Evolutionary conservation across 2,888 invertebrate species (phyloP).

Genomic region (Aplocera efformata): DNA sequence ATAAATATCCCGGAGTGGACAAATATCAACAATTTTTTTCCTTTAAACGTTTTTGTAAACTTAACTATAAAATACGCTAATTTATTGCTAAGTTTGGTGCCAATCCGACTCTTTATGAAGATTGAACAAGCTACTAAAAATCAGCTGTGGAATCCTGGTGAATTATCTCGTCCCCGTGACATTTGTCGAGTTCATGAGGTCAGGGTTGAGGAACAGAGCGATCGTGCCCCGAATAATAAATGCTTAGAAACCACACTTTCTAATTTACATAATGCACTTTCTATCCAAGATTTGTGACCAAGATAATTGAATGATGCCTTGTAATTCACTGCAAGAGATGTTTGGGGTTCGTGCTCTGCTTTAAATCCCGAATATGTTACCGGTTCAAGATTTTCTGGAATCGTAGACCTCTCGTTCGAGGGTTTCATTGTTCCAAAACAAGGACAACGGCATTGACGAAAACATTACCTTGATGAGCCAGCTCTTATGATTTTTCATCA

Average conservation of each 20-base stretch:
- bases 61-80: too few species aligned
- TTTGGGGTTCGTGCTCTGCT: background rate
- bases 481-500: too few species aligned
- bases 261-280: slow-evolving; percentile 54
- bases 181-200: slow-evolving; percentile 71
- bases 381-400: too few species aligned
- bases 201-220: slow-evolving; percentile 56
- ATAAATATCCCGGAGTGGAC: too few species aligned
- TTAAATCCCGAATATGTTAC: too few species aligned
- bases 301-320: slow-evolving; percentile 17
- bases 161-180: slow-evolving; percentile 40
- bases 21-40: too few species aligned
- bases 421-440: too few species aligned
- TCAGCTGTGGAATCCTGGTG: slow-evolving; percentile 20
- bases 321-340: slow-evolving; percentile 1
- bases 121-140: slow-evolving; percentile 4
- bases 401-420: too few species aligned
- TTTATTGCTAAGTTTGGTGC: too few species aligned
- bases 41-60: too few species aligned
- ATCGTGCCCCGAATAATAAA: slow-evolving; percentile 68
- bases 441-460: too few species aligned
- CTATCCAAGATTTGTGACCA: slow-evolving; percentile 11
- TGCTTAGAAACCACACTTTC: slow-evolving; percentile 44
- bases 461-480: too few species aligned
- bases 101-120: background rate